Percentiles rank a stretch among this genome's conserved stretches.
Evolutionary conservation across 2,113 vertebrate species (phyloP).

Genomic region (Lycaon pictus): DNA sequence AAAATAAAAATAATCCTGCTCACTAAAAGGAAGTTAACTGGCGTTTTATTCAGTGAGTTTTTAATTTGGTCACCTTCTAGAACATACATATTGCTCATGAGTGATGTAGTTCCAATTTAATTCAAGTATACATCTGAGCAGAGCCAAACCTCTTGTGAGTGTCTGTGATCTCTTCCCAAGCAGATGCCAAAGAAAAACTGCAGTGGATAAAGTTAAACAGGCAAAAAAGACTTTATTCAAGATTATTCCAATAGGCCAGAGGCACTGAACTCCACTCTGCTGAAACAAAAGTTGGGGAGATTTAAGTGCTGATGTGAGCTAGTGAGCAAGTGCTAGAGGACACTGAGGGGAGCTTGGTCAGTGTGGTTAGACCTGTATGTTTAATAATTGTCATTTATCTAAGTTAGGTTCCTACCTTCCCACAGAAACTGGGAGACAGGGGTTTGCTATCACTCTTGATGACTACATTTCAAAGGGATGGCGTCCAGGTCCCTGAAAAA

Average conservation of each 20-base stretch:
- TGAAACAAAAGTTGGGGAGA: neutral
- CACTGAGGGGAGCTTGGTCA: neutral
- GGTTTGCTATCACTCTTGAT: neutral
- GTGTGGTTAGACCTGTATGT: neutral
- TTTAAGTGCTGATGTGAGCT: neutral
- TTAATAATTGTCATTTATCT: neutral
- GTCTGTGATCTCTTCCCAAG: neutral
- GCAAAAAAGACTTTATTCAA: neutral
- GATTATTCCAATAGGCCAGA: neutral
- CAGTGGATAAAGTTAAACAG: neutral
- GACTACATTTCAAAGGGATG: neutral
- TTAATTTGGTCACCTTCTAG: neutral
- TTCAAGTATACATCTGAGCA: slow-evolving; percentile 65
- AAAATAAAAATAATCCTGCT: slow-evolving; percentile 22
- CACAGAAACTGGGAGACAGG: neutral
- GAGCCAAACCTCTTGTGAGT: slow-evolving; percentile 58
- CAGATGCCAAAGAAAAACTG: neutral
- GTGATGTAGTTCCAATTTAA: neutral
- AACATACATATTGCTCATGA: neutral
- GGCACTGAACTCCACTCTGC: neutral
- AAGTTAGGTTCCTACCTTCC: neutral
- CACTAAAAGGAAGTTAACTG: neutral
- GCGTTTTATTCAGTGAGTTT: neutral
- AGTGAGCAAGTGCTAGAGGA: neutral
- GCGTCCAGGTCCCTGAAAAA: neutral